A percentile compares a stretch with the other conserved stretches of the same genome.
Conservation (phyloP, 2,113 vertebrate species). For the Brachionichthys hirsutus region DNA sequence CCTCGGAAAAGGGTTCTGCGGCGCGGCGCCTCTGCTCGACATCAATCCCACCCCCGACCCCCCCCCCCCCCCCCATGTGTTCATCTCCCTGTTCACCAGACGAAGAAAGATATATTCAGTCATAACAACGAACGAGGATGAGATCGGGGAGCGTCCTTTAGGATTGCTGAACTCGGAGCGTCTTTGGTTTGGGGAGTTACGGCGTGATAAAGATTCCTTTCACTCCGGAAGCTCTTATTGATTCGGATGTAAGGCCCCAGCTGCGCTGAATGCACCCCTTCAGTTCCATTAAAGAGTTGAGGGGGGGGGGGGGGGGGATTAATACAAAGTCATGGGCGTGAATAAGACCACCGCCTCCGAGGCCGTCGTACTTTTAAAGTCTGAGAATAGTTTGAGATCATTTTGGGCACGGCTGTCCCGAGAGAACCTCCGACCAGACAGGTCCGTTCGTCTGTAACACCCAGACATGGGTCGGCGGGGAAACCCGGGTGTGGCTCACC, state of each 20-base stretch:
- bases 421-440: no score
- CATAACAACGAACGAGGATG: constrained; percentile 54
- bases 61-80: no score
- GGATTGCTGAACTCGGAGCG: constrained; percentile 53
- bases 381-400: no score
- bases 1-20: constrained; percentile 63
- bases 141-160: constrained; percentile 40
- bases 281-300: not conserved
- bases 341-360: no score
- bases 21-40: constrained; percentile 37
- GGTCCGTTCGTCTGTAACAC: no score
- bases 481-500: no score
- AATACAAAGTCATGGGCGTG: no score
- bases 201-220: constrained; percentile 40
- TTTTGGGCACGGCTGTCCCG: no score
- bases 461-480: no score
- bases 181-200: constrained; percentile 30
- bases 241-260: constrained; percentile 32
- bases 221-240: constrained; percentile 37
- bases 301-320: not conserved
- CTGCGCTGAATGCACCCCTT: constrained; percentile 11
- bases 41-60: constrained; percentile 33
- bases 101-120: constrained; percentile 64
- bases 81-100: constrained; percentile 61
- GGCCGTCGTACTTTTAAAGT: no score